Evolutionary conservation across 1,140 invertebrate species (phyloP).

Genomic region (Protaetia brevitarsis): DNA sequence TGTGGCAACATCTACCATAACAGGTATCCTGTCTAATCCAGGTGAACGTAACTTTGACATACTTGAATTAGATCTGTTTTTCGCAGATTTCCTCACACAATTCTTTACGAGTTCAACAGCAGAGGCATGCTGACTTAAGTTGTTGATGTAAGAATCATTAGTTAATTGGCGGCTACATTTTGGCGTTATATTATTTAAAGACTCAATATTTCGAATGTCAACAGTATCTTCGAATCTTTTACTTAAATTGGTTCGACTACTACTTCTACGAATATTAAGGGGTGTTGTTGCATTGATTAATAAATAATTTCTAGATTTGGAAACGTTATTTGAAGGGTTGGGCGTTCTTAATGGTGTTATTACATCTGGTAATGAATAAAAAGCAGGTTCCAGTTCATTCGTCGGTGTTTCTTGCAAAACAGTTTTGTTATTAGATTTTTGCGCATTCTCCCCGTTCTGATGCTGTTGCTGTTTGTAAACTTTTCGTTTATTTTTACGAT

Average conservation of each 20-base stretch:
- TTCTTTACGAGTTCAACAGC: neutral
- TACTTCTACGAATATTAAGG: neutral
- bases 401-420: neutral
- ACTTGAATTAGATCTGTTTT: neutral
- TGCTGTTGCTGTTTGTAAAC: neutral
- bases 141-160: neutral
- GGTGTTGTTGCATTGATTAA: neutral
- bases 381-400: neutral
- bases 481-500: neutral
- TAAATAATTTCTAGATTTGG: neutral
- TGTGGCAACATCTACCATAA: conserved; percentile 9
- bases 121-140: neutral
- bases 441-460: neutral
- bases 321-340: neutral
- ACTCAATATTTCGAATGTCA: too few species aligned
- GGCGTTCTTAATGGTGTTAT: neutral
- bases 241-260: neutral
- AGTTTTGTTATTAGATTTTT: neutral
- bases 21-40: conserved; percentile 11
- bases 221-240: neutral
- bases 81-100: neutral
- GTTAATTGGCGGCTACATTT: neutral
- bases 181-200: neutral
- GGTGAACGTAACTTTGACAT: conserved; percentile 9
- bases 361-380: neutral